These are phyloP conservation scores for Arrhopalites spinosus DNA, from an alignment of 2,888 invertebrate genomes.

Conservation along the genomic window DNA sequence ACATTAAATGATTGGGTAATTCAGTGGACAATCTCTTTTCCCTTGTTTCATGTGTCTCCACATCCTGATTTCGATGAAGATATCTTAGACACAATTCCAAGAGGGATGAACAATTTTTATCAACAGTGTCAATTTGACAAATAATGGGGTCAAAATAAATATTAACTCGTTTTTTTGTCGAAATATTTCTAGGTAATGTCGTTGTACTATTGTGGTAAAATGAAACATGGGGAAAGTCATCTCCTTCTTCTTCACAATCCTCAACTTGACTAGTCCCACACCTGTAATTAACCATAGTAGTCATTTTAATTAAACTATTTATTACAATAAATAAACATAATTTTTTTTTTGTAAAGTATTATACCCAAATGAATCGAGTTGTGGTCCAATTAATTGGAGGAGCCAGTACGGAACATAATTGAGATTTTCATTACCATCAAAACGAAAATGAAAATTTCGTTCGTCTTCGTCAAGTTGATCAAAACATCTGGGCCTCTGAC, in stretches of 20 bases:
- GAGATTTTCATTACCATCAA: constrained; percentile 52
- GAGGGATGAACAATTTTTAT: constrained; percentile 27
- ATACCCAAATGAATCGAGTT: constrained; percentile 48
- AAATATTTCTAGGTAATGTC: background rate
- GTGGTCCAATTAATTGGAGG: constrained; percentile 43
- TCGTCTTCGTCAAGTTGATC: constrained; percentile 21
- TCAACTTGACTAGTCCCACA: background rate
- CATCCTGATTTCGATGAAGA: constrained; percentile 30
- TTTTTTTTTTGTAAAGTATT: background rate
- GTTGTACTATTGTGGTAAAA: background rate
- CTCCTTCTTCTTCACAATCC: background rate
- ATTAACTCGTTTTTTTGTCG: background rate
- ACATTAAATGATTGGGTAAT: constrained; percentile 38
- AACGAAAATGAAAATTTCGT: constrained; percentile 43
- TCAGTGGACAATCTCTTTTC: background rate
- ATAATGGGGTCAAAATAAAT: background rate
- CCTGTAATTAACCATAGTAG: background rate
- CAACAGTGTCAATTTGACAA: background rate
- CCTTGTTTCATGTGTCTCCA: constrained; percentile 22
- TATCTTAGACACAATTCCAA: constrained; percentile 45
- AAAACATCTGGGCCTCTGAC: background rate
- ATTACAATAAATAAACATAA: too few species aligned
- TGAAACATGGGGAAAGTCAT: background rate
- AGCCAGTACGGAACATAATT: constrained; percentile 53
- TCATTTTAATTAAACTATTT: too few species aligned